These are phyloP conservation scores for Mallotus villosus DNA, from an alignment of 2,797 vertebrate genomes.

Conservation along the genomic window DNA sequence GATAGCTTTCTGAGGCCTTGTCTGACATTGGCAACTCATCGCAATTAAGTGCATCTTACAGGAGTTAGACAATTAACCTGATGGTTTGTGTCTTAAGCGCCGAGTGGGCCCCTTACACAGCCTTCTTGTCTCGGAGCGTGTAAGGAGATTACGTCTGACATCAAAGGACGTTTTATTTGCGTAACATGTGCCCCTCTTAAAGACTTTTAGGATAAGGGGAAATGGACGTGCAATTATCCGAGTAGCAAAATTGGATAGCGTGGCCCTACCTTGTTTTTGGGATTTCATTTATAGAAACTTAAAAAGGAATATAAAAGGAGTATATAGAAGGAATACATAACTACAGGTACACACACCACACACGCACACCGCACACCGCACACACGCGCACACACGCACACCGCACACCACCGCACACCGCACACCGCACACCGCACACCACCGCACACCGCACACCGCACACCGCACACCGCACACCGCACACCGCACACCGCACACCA, in stretches of 20 bases:
- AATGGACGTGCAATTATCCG: background rate
- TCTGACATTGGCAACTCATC: constrained; percentile 66
- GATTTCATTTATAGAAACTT: background rate
- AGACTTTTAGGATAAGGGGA: background rate
- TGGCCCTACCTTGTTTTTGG: background rate
- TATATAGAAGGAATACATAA: background rate
- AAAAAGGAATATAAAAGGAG: background rate
- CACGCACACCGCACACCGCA: constrained; percentile 37
- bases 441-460: no score
- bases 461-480: no score
- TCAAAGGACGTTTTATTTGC: constrained; percentile 53
- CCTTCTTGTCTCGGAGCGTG: constrained; percentile 48
- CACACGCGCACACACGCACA: constrained; percentile 41
- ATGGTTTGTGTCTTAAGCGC: constrained; percentile 62
- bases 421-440: no score
- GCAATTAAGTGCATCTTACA: constrained; percentile 76
- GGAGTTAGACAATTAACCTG: constrained; percentile 75
- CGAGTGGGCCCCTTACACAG: constrained; percentile 41
- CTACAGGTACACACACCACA: constrained; percentile 2
- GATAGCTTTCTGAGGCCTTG: constrained; percentile 58
- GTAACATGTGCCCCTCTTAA: background rate
- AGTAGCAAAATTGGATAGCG: background rate
- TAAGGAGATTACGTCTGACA: constrained; percentile 63
- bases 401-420: no score
- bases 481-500: no score